Conservation (phyloP, 2,888 invertebrate genomes). For the Acrobasis suavella region DNA sequence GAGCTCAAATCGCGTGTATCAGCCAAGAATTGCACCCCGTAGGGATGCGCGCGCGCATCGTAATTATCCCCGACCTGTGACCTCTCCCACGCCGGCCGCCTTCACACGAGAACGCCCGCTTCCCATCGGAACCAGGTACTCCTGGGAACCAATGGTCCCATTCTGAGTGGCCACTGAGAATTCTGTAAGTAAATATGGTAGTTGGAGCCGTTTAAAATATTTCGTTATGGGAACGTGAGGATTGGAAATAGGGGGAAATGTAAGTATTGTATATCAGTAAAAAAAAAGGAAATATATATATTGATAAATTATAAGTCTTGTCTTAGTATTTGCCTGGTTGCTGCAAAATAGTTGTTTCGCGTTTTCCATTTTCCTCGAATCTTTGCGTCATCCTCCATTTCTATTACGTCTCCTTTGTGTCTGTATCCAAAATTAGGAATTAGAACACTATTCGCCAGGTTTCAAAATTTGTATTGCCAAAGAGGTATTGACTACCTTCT, state of each 20-base stretch:
- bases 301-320: too few relatives aligned
- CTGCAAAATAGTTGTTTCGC: too few relatives aligned
- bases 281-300: neutral
- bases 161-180: slow-evolving; percentile 15
- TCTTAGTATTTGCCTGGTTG: too few relatives aligned
- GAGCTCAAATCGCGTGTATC: slow-evolving; percentile 24
- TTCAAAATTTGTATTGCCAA: too few relatives aligned
- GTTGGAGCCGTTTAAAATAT: slow-evolving; percentile 9
- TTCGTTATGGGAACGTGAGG: slow-evolving; percentile 12
- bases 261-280: neutral
- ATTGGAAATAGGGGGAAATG: neutral
- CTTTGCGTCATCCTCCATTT: too few relatives aligned
- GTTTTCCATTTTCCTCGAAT: too few relatives aligned
- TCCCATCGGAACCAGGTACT: slow-evolving; percentile 65
- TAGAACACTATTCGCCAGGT: too few relatives aligned
- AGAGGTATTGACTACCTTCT: too few relatives aligned
- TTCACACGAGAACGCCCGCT: slow-evolving; percentile 76
- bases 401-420: too few relatives aligned
- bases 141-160: slow-evolving; percentile 18
- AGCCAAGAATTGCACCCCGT: slow-evolving; percentile 13
- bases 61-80: slow-evolving; percentile 76
- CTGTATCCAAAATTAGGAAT: too few relatives aligned
- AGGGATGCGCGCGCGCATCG: slow-evolving; percentile 38
- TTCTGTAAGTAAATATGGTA: slow-evolving; percentile 8
- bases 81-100: slow-evolving; percentile 66